These are phyloP conservation scores for Phrixothrix hirtus DNA, from an alignment of 2,888 invertebrate species.

Conservation along the genomic window DNA sequence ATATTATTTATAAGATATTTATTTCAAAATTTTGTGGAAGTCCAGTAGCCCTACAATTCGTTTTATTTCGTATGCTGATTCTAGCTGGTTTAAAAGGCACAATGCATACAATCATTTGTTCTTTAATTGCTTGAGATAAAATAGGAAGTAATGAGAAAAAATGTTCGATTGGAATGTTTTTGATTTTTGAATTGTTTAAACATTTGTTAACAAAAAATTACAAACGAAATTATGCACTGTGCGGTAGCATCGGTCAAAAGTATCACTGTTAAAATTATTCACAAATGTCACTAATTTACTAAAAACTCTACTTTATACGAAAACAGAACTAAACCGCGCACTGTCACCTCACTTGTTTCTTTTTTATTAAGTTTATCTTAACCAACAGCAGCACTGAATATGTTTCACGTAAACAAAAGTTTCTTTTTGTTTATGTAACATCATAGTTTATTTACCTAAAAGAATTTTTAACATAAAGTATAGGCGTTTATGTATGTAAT, in stretches of 20 bases:
- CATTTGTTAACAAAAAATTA: slow-evolving; percentile 12
- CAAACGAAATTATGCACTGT: slow-evolving; percentile 37
- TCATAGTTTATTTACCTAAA: slow-evolving; percentile 49
- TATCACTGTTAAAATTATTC: slow-evolving; percentile 52
- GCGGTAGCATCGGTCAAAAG: slow-evolving; percentile 33
- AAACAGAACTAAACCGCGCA: slow-evolving; percentile 50
- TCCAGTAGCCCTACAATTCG: slow-evolving; percentile 58
- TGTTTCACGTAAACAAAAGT: slow-evolving; percentile 45
- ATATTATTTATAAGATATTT: slow-evolving; percentile 54
- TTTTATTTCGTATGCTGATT: slow-evolving; percentile 52
- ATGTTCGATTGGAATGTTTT: slow-evolving; percentile 37
- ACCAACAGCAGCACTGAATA: slow-evolving; percentile 32
- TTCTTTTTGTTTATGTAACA: slow-evolving; percentile 45
- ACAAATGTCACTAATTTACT: slow-evolving; percentile 54
- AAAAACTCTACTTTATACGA: slow-evolving; percentile 40
- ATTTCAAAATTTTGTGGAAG: slow-evolving; percentile 59
- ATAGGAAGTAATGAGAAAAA: slow-evolving; percentile 4
- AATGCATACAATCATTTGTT: slow-evolving; percentile 37
- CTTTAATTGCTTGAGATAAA: slow-evolving; percentile 6
- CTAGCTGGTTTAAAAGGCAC: slow-evolving; percentile 45
- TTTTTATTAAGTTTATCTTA: slow-evolving; percentile 35
- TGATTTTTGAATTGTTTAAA: slow-evolving; percentile 24
- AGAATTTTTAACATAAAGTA: slow-evolving; percentile 50
- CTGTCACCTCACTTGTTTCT: slow-evolving; percentile 51
- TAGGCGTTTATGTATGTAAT: slow-evolving; percentile 46